A percentile compares a stretch with the other conserved stretches of the same genome.
phyloP scores from a whole-genome alignment of 1,140 invertebrate species.

The Condylostylus longicornis region DNA sequence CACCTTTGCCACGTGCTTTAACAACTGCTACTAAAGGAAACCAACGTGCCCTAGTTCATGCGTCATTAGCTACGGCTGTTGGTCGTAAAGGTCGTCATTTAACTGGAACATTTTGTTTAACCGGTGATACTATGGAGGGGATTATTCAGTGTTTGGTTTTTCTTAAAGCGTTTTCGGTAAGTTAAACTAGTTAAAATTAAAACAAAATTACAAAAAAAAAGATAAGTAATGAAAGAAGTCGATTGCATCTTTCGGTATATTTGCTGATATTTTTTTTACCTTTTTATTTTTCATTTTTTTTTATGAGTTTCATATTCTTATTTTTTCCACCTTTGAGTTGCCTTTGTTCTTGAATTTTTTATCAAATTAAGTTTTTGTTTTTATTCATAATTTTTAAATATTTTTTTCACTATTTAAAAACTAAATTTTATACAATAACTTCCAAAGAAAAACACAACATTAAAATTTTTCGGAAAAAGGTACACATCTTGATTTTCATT shows the following conservation, averaged over 20 bases:
- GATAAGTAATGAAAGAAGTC: too few species aligned
- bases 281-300: neutral
- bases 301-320: too few species aligned
- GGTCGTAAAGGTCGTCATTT: slow-evolving; percentile 63
- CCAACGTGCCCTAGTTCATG: slow-evolving; percentile 55
- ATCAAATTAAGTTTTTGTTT: too few species aligned
- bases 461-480: too few species aligned
- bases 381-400: too few species aligned
- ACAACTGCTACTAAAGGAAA: slow-evolving; percentile 35
- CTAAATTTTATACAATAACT: too few species aligned
- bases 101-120: slow-evolving; percentile 71
- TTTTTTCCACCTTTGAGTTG: too few species aligned
- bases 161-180: slow-evolving; percentile 82
- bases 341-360: too few species aligned
- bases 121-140: slow-evolving; percentile 79
- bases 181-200: slow-evolving; percentile 23
- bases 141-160: slow-evolving; percentile 84
- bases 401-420: too few species aligned
- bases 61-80: slow-evolving; percentile 55
- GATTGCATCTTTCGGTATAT: too few species aligned
- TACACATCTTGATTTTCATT: too few species aligned
- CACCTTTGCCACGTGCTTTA: slow-evolving; percentile 46
- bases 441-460: too few species aligned
- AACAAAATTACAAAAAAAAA: slow-evolving; percentile 2
- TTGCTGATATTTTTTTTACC: neutral